A percentile compares a stretch with the other conserved stretches of the same genome.
Conservation (phyloP, 2,113 vertebrate genomes). For the Cynopterus brachyotis region DNA sequence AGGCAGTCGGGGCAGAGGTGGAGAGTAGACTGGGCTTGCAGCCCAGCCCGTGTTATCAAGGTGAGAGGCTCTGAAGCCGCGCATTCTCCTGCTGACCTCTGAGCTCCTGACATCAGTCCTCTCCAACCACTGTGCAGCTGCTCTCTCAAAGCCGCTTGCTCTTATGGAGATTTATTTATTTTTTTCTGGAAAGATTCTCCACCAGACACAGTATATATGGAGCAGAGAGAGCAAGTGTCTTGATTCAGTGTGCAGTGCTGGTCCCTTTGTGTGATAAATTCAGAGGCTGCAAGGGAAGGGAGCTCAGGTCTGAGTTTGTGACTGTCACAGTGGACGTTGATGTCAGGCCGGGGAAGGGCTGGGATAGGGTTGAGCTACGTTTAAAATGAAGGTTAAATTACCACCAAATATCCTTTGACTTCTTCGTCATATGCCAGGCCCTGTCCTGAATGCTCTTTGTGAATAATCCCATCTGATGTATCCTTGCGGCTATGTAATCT, state of each 20-base stretch:
- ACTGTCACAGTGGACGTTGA: fast-evolving
- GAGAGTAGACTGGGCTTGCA: background rate
- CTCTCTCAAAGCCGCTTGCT: background rate
- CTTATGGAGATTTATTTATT: background rate
- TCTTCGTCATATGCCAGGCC: fast-evolving
- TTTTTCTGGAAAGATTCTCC: background rate
- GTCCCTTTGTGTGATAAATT: background rate
- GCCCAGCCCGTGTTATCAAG: fast-evolving
- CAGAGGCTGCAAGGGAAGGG: too few relatives aligned
- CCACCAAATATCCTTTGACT: background rate
- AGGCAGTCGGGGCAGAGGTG: background rate
- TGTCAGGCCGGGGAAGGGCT: background rate
- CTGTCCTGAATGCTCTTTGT: background rate
- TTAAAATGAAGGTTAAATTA: background rate
- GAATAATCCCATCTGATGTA: background rate
- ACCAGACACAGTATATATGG: background rate
- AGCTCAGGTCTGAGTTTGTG: background rate
- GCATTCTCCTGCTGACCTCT: background rate
- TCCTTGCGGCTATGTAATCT: background rate
- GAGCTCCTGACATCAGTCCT: background rate
- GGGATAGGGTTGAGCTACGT: background rate
- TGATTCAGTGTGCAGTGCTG: background rate
- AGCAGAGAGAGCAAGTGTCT: background rate
- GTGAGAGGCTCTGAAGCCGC: background rate
- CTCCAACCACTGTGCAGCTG: too few relatives aligned